A percentile compares a stretch with the other conserved stretches of the same genome.
Conservation (phyloP, 1,140 invertebrate genomes). For the Artemia franciscana region DNA sequence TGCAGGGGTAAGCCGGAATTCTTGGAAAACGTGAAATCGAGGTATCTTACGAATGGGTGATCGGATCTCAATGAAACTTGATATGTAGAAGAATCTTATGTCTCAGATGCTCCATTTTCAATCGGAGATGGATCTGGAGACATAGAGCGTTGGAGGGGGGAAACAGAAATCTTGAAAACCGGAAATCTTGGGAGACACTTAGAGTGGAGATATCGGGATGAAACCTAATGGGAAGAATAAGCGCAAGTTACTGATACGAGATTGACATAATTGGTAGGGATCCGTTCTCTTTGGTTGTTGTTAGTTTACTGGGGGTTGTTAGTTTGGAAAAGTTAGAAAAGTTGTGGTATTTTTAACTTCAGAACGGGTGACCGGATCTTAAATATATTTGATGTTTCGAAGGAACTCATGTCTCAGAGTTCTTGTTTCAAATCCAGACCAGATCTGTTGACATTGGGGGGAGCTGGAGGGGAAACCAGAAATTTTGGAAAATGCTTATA, state of each 20-base stretch:
- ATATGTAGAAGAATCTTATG: too few relatives aligned
- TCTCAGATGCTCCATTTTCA: too few relatives aligned
- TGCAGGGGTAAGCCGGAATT: too few relatives aligned
- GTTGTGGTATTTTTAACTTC: not conserved
- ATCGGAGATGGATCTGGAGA: too few relatives aligned
- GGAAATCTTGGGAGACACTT: too few relatives aligned
- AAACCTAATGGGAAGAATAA: too few relatives aligned
- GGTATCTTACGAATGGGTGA: too few relatives aligned
- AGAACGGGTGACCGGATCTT: not conserved
- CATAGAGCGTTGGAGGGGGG: not conserved
- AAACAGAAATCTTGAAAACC: not conserved
- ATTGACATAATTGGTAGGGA: not conserved
- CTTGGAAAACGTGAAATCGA: too few relatives aligned
- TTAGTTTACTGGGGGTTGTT: too few relatives aligned
- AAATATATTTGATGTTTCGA: not conserved
- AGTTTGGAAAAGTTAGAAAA: not conserved
- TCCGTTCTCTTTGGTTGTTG: not conserved
- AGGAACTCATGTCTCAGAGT: not conserved
- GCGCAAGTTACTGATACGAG: too few relatives aligned
- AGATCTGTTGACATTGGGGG: not conserved
- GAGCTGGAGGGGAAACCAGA: not conserved
- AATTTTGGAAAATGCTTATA: not conserved
- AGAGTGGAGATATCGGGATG: too few relatives aligned
- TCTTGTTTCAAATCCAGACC: not conserved
- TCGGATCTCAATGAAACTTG: too few relatives aligned